Evolutionary conservation across 1,140 invertebrate genomes (phyloP), one percentile per base, ranked within the genome.

Genomic region (Oncopeltus fasciatus): DNA sequence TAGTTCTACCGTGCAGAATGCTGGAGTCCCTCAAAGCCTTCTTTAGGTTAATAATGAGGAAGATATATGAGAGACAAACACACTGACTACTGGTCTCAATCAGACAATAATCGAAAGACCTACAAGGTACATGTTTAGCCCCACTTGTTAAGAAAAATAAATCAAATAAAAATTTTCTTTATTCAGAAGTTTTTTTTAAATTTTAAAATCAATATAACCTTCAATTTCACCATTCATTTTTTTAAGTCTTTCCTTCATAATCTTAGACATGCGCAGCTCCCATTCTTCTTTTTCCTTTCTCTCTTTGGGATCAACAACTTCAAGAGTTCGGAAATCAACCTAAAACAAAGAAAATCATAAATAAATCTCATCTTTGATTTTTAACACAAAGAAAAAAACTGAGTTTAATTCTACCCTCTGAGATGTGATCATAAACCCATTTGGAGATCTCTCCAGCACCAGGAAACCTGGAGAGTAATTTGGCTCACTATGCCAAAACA

Each of bases 161-260:
- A n/a, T n/a, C n/a, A n/a, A n/a, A n/a, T n/a, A n/a, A n/a, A n/a
- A n/a, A n/a, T n/a, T n/a, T n/a, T n/a, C n/a, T n/a, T n/a, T n/a
- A n/a, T n/a, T n/a, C n/a, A n/a, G n/a, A n/a, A n/a, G n/a, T n/a
- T n/a, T n/a, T n/a, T n/a, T n/a, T n/a, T n/a, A 20, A 60, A 46
- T 4, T 2, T 21, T 4, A 53, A 2, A 21, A 21, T 20, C 14
- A 16, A 53, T 24, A 2, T 27, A 53, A 58, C 56, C 56, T 14
- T 62, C 33, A 24, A 65, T 65, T 58, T 65, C 38, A 2, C 38
- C 44, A 49, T 43, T 33, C 12, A 33, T 4, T 24, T 63, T 62
- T 27, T 63, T 57, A 47, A 65, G 49, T 44, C 27, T 44, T 21
- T 43, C 57, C 59, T 62, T 62, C 51, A 62, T 62, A 12, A 65